phyloP scores from a whole-genome alignment of 1,140 invertebrate genomes.

The Aradophagus sp. region DNA sequence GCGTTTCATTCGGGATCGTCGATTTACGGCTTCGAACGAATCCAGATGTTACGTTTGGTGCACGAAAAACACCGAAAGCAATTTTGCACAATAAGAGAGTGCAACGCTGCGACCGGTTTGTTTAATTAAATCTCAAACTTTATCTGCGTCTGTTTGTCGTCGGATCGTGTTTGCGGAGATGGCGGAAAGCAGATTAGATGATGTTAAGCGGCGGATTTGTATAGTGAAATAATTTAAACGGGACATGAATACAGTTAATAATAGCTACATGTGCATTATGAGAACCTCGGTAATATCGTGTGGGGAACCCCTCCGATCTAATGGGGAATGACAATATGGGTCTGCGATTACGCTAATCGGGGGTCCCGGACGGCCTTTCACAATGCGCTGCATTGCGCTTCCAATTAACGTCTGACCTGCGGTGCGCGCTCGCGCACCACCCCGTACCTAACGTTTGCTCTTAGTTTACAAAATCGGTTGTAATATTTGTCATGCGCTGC shows the following conservation, averaged over 20 bases:
- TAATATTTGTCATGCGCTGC: constrained; percentile 28
- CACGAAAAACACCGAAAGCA: too few relatives aligned
- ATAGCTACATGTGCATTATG: constrained; percentile 50
- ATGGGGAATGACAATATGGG: constrained; percentile 65
- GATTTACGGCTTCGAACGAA: too few relatives aligned
- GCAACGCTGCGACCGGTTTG: constrained; percentile 11
- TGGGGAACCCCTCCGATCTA: constrained; percentile 61
- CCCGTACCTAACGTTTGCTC: too few relatives aligned
- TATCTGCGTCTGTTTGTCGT: background rate
- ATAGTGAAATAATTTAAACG: constrained; percentile 51
- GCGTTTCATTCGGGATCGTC: too few relatives aligned
- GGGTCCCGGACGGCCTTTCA: constrained; percentile 55
- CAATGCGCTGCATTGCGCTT: constrained; percentile 52
- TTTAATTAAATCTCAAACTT: constrained; percentile 20
- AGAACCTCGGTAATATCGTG: constrained; percentile 48
- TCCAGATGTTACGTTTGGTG: too few relatives aligned
- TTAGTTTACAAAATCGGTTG: constrained; percentile 39
- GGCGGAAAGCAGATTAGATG: constrained; percentile 36
- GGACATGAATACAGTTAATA: constrained; percentile 43
- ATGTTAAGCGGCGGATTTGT: constrained; percentile 44
- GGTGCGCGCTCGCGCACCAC: constrained; percentile 6
- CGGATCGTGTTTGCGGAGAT: constrained; percentile 10
- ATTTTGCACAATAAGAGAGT: constrained; percentile 10
- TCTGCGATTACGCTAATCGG: constrained; percentile 66
- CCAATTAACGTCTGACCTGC: constrained; percentile 57